phyloP scores from a whole-genome alignment of 2,113 vertebrate species.

The Globicephala melas region DNA sequence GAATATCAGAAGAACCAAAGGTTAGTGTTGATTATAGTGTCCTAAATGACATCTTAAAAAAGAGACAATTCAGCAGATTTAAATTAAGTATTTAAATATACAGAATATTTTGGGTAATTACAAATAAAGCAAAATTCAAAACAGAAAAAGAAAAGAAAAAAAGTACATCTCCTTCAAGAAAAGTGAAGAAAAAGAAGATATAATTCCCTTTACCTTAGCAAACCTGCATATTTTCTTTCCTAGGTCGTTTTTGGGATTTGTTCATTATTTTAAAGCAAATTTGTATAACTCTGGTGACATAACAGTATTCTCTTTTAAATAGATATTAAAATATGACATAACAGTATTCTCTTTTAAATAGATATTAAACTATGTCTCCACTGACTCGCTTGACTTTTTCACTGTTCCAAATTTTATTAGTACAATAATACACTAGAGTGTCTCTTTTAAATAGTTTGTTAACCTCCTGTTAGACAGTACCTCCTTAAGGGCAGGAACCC shows the following conservation, averaged over 20 bases:
- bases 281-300: background rate
- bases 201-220: background rate
- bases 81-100: conserved; percentile 34
- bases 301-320: background rate
- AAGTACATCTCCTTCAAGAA: background rate
- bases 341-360: background rate
- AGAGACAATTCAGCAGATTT: background rate
- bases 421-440: background rate
- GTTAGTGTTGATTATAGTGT: background rate
- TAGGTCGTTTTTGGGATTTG: background rate
- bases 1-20: background rate
- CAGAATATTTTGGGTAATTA: background rate
- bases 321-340: background rate
- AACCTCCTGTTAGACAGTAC: background rate
- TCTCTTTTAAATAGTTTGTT: background rate
- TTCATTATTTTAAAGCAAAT: conserved; percentile 32
- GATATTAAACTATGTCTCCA: background rate
- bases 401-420: background rate
- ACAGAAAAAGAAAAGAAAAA: background rate
- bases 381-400: background rate
- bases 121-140: background rate
- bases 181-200: background rate
- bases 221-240: conserved; percentile 33
- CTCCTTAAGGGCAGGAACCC: background rate
- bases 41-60: conserved; percentile 14